Evolutionary conservation across 2,113 vertebrate genomes (phyloP).

Genomic region (Aegotheles bennettii): DNA sequence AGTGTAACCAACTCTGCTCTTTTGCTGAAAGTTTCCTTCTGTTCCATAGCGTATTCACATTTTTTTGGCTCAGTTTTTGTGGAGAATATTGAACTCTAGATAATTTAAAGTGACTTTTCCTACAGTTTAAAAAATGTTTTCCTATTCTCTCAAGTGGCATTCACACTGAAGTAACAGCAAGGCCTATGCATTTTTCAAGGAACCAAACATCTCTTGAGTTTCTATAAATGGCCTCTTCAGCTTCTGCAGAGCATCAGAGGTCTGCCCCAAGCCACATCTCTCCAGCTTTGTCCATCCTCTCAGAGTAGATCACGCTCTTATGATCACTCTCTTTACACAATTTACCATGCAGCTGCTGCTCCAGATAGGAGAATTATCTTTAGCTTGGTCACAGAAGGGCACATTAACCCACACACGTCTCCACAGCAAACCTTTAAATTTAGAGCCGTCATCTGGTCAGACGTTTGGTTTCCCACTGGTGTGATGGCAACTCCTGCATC

Average conservation of each 20-base stretch:
- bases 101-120: background rate
- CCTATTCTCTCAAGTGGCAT: background rate
- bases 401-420: background rate
- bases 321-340: background rate
- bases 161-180: background rate
- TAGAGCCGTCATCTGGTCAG: background rate
- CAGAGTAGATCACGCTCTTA: background rate
- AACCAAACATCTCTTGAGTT: background rate
- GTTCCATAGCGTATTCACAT: background rate
- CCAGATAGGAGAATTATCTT: constrained; percentile 22
- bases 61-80: background rate
- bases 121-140: background rate
- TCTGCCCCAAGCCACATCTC: background rate
- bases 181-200: background rate
- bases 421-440: constrained; percentile 18
- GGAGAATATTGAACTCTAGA: background rate
- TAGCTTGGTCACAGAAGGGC: constrained; percentile 30
- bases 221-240: background rate
- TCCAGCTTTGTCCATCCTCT: background rate
- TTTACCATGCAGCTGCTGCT: background rate
- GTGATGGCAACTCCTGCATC: background rate
- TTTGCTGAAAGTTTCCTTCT: background rate
- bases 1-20: background rate
- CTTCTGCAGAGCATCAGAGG: background rate
- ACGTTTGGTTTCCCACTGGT: background rate